These are phyloP conservation scores for Bombus confusus DNA, from an alignment of 1,140 invertebrate genomes.

Conservation along the genomic window DNA sequence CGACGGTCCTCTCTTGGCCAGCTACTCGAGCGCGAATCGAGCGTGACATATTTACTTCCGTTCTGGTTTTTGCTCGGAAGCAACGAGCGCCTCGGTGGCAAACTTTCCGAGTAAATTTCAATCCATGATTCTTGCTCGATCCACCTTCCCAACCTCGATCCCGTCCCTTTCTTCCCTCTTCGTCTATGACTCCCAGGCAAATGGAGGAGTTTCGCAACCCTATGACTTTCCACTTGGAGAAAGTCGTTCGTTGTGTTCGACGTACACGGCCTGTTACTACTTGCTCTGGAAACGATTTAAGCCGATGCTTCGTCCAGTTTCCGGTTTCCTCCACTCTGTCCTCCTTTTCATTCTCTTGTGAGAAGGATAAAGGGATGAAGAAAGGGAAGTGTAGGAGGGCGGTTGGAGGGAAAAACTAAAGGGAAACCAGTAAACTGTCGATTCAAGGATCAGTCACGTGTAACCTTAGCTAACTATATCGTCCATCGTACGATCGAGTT, in stretches of 20 bases:
- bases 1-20: conserved; percentile 13
- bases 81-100: conserved; percentile 19
- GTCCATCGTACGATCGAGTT: background rate
- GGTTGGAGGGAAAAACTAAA: background rate
- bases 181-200: conserved; percentile 31
- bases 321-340: no score
- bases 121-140: conserved; percentile 32
- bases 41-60: conserved; percentile 52
- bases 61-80: conserved; percentile 36
- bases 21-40: conserved; percentile 42
- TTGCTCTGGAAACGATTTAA: conserved; percentile 41
- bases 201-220: conserved; percentile 19
- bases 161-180: background rate
- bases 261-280: conserved; percentile 33
- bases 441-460: conserved; percentile 1
- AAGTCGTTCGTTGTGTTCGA: conserved; percentile 22
- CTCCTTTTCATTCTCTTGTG: no score
- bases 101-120: conserved; percentile 56
- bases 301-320: background rate
- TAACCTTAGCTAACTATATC: conserved; percentile 15
- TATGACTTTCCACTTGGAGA: conserved; percentile 37
- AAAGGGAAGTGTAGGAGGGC: background rate
- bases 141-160: background rate
- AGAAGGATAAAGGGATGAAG: background rate
- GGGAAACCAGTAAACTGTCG: background rate